Evolutionary conservation across 2,113 vertebrate species (phyloP), one percentile per base, ranked within the genome.

Genomic region (Probosciger aterrimus): DNA sequence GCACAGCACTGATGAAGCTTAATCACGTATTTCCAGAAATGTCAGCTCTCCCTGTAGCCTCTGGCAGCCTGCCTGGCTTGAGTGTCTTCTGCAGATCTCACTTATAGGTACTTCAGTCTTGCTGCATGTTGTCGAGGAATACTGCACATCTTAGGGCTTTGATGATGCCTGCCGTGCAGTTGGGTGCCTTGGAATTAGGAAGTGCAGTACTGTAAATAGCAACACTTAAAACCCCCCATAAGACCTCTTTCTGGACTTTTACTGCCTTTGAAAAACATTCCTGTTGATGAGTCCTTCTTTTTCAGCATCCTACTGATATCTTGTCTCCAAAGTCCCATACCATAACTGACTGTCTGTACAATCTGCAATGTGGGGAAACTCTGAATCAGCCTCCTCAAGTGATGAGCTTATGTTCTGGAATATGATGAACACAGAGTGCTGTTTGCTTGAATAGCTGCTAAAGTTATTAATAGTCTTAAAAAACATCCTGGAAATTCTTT

Each of bases 401-500:
- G 16, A 68, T 81, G 73, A 69, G 39, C 47, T 96, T 85, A 43
- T 7, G 0, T 23, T 53, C 52, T 75, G 53, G 71, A 59, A 27
- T 76, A 86, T 11, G 7, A 89, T 53, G 74, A 87, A 53, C n/a
- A 64, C 7, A 5, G 85, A 87, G 37, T 1, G 1, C 65, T 82
- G 70, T 89, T 96, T 95, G 91, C 86, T 94, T 92, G 69, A 92
- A 93, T 94, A 94, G 86, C 88, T 92, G 62, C 78, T 95, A 14
- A 88, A 79, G 86, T 77, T 96, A 97, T 97, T 96, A 94, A 92
- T 96, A 97, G 95, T 85, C 81, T 89, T 89, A 90, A 96, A 97
- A 97, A 97, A 97, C 92, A 96, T 96, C 93, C 95, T 97, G 95
- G 91, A 96, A 96, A 96, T 97, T 96, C 92, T 96, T 97, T 89